A percentile compares a stretch with the other conserved stretches of the same genome.
Evolutionary conservation across 2,113 vertebrate species (phyloP).

Genomic region (Crotalus tigris): DNA sequence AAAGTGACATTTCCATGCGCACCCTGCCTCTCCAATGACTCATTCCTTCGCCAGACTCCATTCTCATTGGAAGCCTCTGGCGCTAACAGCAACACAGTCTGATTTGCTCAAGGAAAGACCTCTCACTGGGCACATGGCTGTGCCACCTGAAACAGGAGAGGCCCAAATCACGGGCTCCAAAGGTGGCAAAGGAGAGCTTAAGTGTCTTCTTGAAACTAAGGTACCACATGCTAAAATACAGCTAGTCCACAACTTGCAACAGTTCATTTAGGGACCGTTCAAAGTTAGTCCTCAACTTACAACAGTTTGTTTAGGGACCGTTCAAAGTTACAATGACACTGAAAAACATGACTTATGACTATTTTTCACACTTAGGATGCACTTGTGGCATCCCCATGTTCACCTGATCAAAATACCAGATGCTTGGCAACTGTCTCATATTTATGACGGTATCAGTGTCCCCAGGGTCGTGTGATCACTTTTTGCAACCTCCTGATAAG

Average conservation of each 20-base stretch:
- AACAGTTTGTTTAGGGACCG: neutral
- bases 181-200: neutral
- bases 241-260: neutral
- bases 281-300: neutral
- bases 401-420: neutral
- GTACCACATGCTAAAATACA: neutral
- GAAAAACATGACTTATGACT: neutral
- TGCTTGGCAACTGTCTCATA: neutral
- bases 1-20: constrained; percentile 17
- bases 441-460: neutral
- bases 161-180: neutral
- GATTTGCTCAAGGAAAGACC: neutral
- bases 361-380: neutral
- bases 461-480: neutral
- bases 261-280: neutral
- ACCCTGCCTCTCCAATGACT: neutral
- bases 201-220: neutral
- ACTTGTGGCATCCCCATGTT: neutral
- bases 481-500: neutral
- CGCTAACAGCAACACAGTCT: no score
- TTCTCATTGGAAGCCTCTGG: neutral
- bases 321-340: neutral
- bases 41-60: neutral
- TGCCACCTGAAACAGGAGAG: neutral
- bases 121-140: neutral